Base-by-base conservation (phyloP, 2,797 vertebrate species). In the Cuniculus paca region DNA sequence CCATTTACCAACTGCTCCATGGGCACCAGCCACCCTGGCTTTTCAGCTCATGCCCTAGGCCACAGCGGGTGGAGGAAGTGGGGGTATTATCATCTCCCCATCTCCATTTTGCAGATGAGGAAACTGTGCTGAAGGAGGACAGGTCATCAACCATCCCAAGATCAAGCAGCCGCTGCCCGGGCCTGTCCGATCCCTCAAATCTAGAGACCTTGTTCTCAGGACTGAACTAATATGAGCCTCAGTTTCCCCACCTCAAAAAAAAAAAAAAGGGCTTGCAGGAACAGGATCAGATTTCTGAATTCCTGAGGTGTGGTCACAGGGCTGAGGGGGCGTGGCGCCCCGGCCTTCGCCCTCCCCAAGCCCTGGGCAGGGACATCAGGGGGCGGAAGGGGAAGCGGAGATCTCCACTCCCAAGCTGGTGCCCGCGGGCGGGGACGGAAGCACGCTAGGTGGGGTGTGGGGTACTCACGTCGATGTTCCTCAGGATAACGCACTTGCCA, bases 401-500 rank as follows among this genome's bases (percentile, higher is more conserved):
- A 36, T 11, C 39, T 50, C 48, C 58, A 19, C 36, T 22, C n/a
- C 9, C 0, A 0, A 6, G 58, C 65, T 58, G 16, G 74, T 48
- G 26, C 61, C 11, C 75, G 2, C n/a, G 8, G 75, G 63, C 61
- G 31, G 17, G 81, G 28, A 22, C 16, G 6, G 19, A 56, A 85
- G 16, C 72, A 1, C 77, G 24, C 36, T 52, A 6, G 9, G 56
- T 1, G 26, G 63, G 50, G 1, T 7, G 2, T 31, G 70, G 34
- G 45, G 61, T 97, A 98, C 96, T 79, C 99, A 99, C 99, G 70
- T 99, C 99, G 65, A 99, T 99, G 97, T 99, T 99, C 89, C 99
- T 99, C 97, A 99, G 99, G 98, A 99, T 98, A 98, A 99, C 99
- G 88, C 99, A 99, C 97, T 99, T 99, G 84, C 99, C 99, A 78